Conservation (phyloP, 2,888 invertebrate species). For the Myopa testacea region DNA sequence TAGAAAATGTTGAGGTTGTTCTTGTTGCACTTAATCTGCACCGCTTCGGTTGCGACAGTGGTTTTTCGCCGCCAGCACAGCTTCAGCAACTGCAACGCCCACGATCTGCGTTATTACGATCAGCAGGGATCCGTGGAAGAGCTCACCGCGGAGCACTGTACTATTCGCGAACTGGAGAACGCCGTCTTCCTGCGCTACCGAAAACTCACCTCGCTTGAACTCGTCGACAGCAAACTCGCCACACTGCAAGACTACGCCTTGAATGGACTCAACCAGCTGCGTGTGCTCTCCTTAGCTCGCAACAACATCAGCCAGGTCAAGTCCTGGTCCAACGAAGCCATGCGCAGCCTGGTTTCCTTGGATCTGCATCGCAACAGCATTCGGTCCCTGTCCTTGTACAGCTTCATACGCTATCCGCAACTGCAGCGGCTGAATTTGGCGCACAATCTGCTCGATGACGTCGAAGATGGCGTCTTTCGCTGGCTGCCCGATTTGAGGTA, state of each 20-base stretch:
- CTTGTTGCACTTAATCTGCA: slow-evolving; percentile 4
- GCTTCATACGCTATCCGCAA: slow-evolving; percentile 61
- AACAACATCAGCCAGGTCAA: slow-evolving; percentile 61
- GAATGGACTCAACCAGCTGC: slow-evolving; percentile 58
- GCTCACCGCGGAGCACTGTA: slow-evolving; percentile 57
- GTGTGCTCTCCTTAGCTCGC: slow-evolving; percentile 57
- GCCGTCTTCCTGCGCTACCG: slow-evolving; percentile 58
- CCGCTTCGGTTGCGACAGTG: not conserved
- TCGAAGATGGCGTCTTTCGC: slow-evolving; percentile 57
- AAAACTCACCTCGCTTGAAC: slow-evolving; percentile 56
- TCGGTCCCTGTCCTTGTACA: slow-evolving; percentile 48
- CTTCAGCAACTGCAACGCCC: slow-evolving; percentile 51
- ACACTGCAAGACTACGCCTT: slow-evolving; percentile 60
- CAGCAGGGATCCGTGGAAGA: slow-evolving; percentile 37
- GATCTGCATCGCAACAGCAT: slow-evolving; percentile 63
- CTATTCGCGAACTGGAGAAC: slow-evolving; percentile 57
- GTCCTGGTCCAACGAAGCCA: slow-evolving; percentile 61
- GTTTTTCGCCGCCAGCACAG: slow-evolving; percentile 30
- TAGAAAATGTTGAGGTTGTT: not conserved
- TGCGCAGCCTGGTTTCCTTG: slow-evolving; percentile 55
- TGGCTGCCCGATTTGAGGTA: slow-evolving; percentile 60
- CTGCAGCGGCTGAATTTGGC: slow-evolving; percentile 62
- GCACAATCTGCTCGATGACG: slow-evolving; percentile 58
- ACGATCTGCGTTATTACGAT: slow-evolving; percentile 43
- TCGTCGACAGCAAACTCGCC: slow-evolving; percentile 56